Conservation (phyloP, 1,140 invertebrate genomes). For the Trichogramma pretiosum region DNA sequence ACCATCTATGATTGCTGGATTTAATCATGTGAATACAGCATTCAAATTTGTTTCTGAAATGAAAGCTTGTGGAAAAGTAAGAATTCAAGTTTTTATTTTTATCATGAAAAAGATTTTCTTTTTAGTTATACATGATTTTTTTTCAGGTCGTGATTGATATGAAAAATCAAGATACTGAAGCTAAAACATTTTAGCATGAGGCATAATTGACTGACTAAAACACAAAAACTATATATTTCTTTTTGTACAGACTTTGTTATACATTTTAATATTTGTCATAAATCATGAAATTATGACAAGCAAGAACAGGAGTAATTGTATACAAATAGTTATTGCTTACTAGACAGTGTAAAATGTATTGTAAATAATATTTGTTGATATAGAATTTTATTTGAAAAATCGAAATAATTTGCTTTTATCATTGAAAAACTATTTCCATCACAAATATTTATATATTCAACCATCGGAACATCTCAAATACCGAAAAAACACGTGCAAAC, state of each 20-base stretch:
- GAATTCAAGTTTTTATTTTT: constrained; percentile 5
- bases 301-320: neutral
- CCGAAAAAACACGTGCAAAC: neutral
- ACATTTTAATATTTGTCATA: neutral
- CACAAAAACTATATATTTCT: neutral
- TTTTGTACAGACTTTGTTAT: neutral
- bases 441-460: neutral
- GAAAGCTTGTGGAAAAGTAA: constrained; percentile 34
- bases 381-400: neutral
- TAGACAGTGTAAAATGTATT: constrained; percentile 3
- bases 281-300: no score
- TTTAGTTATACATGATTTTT: constrained; percentile 10
- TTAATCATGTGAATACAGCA: constrained; percentile 33
- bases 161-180: constrained; percentile 26
- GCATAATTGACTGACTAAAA: neutral
- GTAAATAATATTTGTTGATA: constrained; percentile 6
- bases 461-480: no score
- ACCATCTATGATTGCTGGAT: constrained; percentile 25
- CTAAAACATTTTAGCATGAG: constrained; percentile 3
- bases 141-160: constrained; percentile 32
- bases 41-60: constrained; percentile 26
- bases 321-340: neutral
- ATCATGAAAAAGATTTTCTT: neutral
- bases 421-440: neutral
- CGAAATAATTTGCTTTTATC: neutral